A percentile compares a stretch with the other conserved stretches of the same genome.
Evolutionary conservation across 2,113 vertebrate species (phyloP).

Genomic region (Gnathonemus echidnorhynchus): DNA sequence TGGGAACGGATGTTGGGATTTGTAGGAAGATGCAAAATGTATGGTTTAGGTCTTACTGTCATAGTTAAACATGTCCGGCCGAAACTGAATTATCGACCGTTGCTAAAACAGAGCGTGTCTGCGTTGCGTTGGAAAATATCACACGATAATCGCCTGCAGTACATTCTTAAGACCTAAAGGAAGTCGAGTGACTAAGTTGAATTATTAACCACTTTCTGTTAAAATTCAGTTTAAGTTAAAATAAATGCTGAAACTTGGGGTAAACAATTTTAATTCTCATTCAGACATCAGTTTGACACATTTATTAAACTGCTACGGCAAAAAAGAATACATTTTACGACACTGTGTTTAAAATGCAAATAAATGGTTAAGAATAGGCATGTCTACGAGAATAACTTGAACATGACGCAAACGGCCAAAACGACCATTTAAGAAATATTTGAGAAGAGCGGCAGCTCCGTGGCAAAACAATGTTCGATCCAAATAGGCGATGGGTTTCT

Average conservation of each 20-base stretch:
- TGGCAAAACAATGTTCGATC: neutral
- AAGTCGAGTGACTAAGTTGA: neutral
- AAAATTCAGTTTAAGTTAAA: neutral
- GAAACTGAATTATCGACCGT: neutral
- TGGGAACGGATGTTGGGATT: neutral
- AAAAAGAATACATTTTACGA: neutral
- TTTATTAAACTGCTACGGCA: neutral
- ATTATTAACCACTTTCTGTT: slow-evolving; percentile 14
- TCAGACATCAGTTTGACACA: neutral
- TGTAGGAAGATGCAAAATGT: neutral
- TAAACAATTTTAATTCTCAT: neutral
- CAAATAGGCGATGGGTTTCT: neutral
- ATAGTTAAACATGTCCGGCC: neutral
- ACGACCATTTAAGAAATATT: slow-evolving; percentile 2
- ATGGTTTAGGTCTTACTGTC: neutral
- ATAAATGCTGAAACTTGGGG: neutral
- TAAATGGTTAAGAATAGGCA: neutral
- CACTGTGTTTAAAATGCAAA: neutral
- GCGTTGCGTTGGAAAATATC: neutral
- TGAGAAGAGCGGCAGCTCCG: neutral
- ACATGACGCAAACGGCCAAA: neutral
- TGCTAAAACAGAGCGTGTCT: neutral
- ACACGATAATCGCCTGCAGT: neutral
- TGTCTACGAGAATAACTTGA: neutral
- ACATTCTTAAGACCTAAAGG: neutral